Percentiles rank a stretch among this genome's conserved stretches.
These are phyloP conservation scores for Hipposideros larvatus DNA, from an alignment of 2,797 vertebrate genomes.

Conservation along the genomic window DNA sequence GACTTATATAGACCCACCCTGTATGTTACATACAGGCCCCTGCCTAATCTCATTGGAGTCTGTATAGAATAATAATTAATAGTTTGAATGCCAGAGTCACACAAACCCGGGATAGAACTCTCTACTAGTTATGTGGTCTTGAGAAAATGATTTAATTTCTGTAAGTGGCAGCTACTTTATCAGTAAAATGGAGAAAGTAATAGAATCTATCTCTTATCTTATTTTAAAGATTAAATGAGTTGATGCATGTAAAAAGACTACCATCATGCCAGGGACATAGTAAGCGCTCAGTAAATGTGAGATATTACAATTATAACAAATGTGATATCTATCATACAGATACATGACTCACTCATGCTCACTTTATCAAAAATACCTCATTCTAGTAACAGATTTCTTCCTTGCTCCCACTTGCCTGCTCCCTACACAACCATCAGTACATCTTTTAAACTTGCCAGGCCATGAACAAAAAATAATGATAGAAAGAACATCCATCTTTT, in stretches of 20 bases:
- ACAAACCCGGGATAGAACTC: neutral
- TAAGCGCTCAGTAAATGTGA: neutral
- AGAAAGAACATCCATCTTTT: neutral
- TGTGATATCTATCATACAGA: neutral
- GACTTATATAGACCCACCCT: too few species aligned
- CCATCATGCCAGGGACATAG: neutral
- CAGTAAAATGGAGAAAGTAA: conserved; percentile 24
- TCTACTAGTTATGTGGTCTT: neutral
- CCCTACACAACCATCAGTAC: neutral
- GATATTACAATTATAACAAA: neutral
- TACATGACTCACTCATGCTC: neutral
- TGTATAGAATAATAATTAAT: neutral
- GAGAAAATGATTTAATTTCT: neutral
- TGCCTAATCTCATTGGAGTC: neutral
- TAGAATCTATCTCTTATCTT: neutral
- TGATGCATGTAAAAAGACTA: neutral
- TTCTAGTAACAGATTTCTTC: neutral
- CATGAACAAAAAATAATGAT: neutral
- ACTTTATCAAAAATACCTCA: neutral
- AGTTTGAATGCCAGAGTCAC: neutral
- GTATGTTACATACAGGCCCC: neutral
- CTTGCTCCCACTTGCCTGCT: neutral
- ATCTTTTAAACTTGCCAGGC: neutral
- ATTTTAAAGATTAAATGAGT: neutral
- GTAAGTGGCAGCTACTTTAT: neutral